Evolutionary conservation across 2,113 vertebrate species (phyloP).

Genomic region (Nerophis ophidion): DNA sequence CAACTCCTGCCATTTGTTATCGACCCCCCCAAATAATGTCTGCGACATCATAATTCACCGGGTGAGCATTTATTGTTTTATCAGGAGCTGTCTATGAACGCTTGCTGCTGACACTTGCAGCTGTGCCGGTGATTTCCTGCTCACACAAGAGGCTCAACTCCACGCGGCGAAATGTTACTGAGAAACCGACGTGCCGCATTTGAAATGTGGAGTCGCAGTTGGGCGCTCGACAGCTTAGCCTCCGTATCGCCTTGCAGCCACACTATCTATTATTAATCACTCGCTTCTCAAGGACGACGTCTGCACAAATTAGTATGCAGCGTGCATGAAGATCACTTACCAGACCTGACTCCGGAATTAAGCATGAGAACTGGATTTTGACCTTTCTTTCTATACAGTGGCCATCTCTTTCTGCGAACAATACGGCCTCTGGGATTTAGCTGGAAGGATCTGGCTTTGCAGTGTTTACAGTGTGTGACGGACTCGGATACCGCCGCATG

Average conservation of each 20-base stretch:
- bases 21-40: conserved; percentile 3
- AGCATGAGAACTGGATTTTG: conserved; percentile 41
- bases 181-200: conserved; percentile 1
- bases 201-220: conserved; percentile 30
- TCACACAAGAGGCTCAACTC: conserved; percentile 20
- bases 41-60: conserved; percentile 6
- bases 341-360: conserved; percentile 50
- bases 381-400: conserved; percentile 16
- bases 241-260: conserved; percentile 48
- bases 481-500: conserved; percentile 30
- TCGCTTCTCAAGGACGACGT: conserved; percentile 55
- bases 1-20: neutral
- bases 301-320: conserved; percentile 63
- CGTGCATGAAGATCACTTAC: conserved; percentile 48
- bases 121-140: conserved; percentile 44
- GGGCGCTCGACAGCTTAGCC: conserved; percentile 27
- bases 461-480: conserved; percentile 23
- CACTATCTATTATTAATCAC: conserved; percentile 67
- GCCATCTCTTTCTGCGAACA: conserved; percentile 32
- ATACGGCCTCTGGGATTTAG: conserved; percentile 26
- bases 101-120: conserved; percentile 22
- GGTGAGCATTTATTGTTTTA: neutral
- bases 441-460: conserved; percentile 11
- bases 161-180: conserved; percentile 23
- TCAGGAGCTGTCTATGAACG: conserved; percentile 8